Percentiles rank a stretch among this genome's conserved stretches.
phyloP scores from a whole-genome alignment of 2,888 invertebrate genomes.

The Camponotus fellah region DNA sequence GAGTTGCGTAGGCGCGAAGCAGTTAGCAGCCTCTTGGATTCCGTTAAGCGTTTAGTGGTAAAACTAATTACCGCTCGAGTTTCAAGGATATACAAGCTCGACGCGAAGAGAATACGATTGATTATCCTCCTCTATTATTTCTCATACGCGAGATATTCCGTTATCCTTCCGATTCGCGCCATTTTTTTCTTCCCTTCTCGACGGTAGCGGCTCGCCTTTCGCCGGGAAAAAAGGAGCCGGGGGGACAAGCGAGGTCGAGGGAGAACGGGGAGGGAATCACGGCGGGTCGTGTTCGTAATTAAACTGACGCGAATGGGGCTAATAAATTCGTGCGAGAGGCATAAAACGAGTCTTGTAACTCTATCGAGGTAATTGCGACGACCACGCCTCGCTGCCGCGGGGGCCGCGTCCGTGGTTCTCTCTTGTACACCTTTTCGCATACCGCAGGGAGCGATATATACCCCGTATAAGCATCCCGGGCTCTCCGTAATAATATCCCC shows the following conservation, averaged over 20 bases:
- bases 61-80: slow-evolving; percentile 73
- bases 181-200: background rate
- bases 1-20: slow-evolving; percentile 71
- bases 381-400: slow-evolving; percentile 82
- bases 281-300: slow-evolving; percentile 79
- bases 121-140: slow-evolving; percentile 51
- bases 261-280: slow-evolving; percentile 70
- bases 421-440: slow-evolving; percentile 77
- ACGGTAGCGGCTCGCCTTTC: background rate
- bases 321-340: slow-evolving; percentile 82
- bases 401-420: slow-evolving; percentile 74
- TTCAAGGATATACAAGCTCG: slow-evolving; percentile 62
- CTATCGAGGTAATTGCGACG: slow-evolving; percentile 83
- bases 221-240: slow-evolving; percentile 23
- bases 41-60: slow-evolving; percentile 74
- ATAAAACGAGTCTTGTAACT: slow-evolving; percentile 84
- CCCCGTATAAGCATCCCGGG: slow-evolving; percentile 13
- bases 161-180: background rate
- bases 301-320: slow-evolving; percentile 83
- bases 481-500: slow-evolving; percentile 73
- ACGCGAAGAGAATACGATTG: slow-evolving; percentile 66
- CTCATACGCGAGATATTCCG: background rate
- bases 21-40: slow-evolving; percentile 72
- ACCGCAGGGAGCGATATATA: slow-evolving; percentile 61
- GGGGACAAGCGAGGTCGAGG: background rate